Base-by-base conservation (phyloP, 2,888 invertebrate species). In the Nomada flava region DNA sequence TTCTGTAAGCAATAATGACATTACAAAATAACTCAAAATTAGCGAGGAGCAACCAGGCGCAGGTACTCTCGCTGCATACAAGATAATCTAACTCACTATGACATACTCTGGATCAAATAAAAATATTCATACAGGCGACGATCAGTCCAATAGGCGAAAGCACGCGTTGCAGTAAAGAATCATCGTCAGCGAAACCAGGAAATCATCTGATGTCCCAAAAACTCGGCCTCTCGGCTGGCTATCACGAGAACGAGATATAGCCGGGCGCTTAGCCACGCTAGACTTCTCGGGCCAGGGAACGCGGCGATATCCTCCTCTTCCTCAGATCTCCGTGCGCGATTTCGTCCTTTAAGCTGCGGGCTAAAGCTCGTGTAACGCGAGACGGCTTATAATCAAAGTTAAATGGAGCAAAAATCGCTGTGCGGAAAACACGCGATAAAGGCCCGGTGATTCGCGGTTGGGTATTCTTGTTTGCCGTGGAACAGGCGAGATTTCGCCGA, bases 371-470 rank as follows among this genome's bases (percentile, higher is more conserved):
- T 67, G 80, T 86, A 87, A 87, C 72, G 77, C 84, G 81, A 82
- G 84, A 84, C 79, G 86, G 79, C 77, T 87, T 79, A 79, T 85
- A 88, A 87, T 86, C 88, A 85, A 79, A 85, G 86, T 87, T 86
- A 88, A 88, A 88, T 82, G 86, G 82, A 77, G 83, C 86, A 88
- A 88, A 88, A 87, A 88, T 88, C 83, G 84, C 69, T 82, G 75
- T 73, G 73, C 82, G 75, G 77, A 84, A 86, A 87, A 78, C 79
- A 79, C 82, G 79, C 72, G 82, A 88, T 86, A 86, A 86, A 86
- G 81, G 60, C 68, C 70, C 72, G 73, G 82, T 75, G 87, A 87
- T 87, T 87, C 87, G 87, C 86, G 78, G 76, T 80, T 70, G 82
- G 75, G 69, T 83, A 80, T 80, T 85, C 78, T 82, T 87, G 80